These are phyloP conservation scores for Drosophila kambysellisi DNA, from an alignment of 2,888 invertebrate genomes.

Conservation along the genomic window DNA sequence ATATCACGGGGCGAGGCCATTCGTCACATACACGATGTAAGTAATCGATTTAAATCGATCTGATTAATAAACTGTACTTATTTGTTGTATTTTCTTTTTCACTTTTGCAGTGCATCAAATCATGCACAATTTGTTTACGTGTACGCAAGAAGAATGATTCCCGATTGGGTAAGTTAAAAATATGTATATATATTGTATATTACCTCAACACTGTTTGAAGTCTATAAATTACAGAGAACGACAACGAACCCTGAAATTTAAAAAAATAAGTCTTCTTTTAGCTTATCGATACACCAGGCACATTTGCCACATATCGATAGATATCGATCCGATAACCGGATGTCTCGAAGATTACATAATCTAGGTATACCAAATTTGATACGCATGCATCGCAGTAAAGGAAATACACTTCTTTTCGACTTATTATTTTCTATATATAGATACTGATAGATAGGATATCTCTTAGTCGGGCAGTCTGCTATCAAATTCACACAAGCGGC, in stretches of 20 bases:
- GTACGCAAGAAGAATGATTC: slow-evolving; percentile 95
- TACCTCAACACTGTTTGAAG: not conserved
- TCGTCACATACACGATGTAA: slow-evolving; percentile 97
- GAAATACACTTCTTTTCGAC: not conserved
- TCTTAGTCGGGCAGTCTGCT: not conserved
- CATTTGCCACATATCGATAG: not conserved
- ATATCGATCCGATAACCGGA: not conserved
- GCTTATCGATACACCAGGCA: not conserved
- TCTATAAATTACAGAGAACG: not conserved
- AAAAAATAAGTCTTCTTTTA: not conserved
- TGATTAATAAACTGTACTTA: not conserved
- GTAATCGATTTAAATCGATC: slow-evolving; percentile 39
- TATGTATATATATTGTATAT: not conserved
- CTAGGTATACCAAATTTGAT: not conserved
- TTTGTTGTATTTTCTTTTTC: slow-evolving; percentile 25
- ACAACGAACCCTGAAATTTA: not conserved
- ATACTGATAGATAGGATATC: not conserved
- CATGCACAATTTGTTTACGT: slow-evolving; percentile 96
- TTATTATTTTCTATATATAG: not conserved
- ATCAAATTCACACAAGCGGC: not conserved
- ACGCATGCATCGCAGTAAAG: not conserved
- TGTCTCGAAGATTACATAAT: not conserved
- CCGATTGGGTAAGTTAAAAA: slow-evolving; percentile 91
- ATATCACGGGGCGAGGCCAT: slow-evolving; percentile 96
- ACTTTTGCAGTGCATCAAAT: slow-evolving; percentile 95